Percentiles rank a stretch among this genome's conserved stretches.
Conservation (phyloP, 2,888 invertebrate genomes). For the Epistrophe grossulariae region DNA sequence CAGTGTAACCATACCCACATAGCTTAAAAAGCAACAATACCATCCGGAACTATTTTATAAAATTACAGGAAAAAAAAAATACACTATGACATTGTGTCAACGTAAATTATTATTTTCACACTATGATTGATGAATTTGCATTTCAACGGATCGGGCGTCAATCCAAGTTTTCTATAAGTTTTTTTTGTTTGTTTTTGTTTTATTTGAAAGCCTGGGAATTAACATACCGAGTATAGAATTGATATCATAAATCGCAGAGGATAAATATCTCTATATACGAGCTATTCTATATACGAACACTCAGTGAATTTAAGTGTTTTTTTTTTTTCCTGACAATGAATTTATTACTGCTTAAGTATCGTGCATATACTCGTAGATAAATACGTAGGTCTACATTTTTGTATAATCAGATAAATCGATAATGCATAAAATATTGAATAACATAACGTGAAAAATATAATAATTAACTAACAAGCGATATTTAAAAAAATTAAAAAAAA, state of each 20-base stretch:
- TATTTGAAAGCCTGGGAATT: constrained; percentile 42
- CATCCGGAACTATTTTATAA: constrained; percentile 1
- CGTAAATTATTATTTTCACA: constrained; percentile 70
- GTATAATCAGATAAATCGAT: constrained; percentile 19
- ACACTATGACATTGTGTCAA: constrained; percentile 8
- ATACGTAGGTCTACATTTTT: neutral
- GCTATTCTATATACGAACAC: constrained; percentile 2
- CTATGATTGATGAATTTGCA: constrained; percentile 71
- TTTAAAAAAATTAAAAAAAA: neutral
- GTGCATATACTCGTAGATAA: neutral
- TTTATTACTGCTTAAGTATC: constrained; percentile 29
- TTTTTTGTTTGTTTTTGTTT: neutral
- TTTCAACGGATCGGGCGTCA: constrained; percentile 36
- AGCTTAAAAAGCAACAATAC: neutral
- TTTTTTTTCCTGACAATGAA: constrained; percentile 29
- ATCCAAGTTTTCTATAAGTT: constrained; percentile 33
- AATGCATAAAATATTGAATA: constrained; percentile 58
- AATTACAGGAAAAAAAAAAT: neutral
- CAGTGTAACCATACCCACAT: no score
- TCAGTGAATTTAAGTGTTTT: constrained; percentile 17
- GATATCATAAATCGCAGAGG: constrained; percentile 59
- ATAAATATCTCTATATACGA: constrained; percentile 38
- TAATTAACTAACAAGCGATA: neutral
- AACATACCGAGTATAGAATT: constrained; percentile 55
- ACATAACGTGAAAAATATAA: constrained; percentile 52